Evolutionary conservation across 1,140 invertebrate species (phyloP), one percentile per base, ranked within the genome.

Genomic region (Limonius californicus): DNA sequence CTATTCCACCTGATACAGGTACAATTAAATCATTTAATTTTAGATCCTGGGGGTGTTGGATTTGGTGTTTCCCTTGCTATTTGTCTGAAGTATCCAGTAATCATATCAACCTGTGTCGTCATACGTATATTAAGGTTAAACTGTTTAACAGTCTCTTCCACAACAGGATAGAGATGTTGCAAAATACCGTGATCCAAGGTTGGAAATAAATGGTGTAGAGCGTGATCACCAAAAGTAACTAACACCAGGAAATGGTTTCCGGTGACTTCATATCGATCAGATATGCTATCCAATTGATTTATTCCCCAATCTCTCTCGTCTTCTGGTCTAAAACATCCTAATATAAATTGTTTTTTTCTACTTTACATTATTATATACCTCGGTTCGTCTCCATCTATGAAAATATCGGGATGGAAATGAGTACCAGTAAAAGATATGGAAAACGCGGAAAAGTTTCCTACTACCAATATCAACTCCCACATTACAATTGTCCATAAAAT

Each of bases 341-440:
- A n/a, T n/a, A n/a, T n/a, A n/a, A n/a, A n/a, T n/a, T n/a, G n/a
- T n/a, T n/a, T n/a, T 14, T 9, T 4, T 27, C 9, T 27, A 27
- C 7, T 12, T n/a, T n/a, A 32, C 53, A 16, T 27, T 2, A 19
- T 50, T 8, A 2, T 14, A 15, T 55, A 64, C 82, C 80, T 79
- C 43, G 83, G 72, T 64, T 81, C 75, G 73, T 94, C 91, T 4
- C 91, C 90, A 71, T 93, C 90, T 68, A 93, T 90, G 72, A 90
- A 91, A 55, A 90, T 87, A 21, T 90, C 82, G 0, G 90, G 89
- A 77, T 91, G 89, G 76, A 92, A 90, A 81, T 94, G 91, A 30
- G 85, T 89, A 2, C 88, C 90, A 73, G 85, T 90, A 0, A 90
- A 64, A 3, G 87, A 90, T 39, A 91, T 84, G 0, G 82, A 67